A percentile compares a stretch with the other conserved stretches of the same genome.
phyloP scores from a whole-genome alignment of 2,888 invertebrate species.

The Steinernema carpocapsae region DNA sequence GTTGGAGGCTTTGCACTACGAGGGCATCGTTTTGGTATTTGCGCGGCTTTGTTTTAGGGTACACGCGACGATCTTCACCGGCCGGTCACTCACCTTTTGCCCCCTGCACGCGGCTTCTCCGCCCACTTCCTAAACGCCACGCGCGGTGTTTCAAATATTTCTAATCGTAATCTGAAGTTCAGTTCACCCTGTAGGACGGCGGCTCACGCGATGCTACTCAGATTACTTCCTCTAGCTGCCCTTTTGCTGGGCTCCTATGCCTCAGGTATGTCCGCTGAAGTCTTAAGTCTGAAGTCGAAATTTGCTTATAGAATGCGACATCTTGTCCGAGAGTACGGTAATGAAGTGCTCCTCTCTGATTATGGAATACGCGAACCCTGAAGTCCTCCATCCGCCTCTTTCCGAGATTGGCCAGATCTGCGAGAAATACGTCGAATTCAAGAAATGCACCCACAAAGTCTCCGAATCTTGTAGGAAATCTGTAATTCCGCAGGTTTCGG shows the following conservation, averaged over 20 bases:
- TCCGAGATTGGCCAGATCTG: conserved; percentile 49
- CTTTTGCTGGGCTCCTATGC: neutral
- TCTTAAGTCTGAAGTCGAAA: neutral
- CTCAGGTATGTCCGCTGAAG: conserved; percentile 5
- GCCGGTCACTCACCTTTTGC: conserved; percentile 31
- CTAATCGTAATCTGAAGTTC: conserved; percentile 9
- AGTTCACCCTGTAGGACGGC: neutral
- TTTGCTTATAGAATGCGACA: conserved; percentile 47
- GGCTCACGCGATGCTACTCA: conserved; percentile 18
- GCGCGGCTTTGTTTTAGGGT: conserved; percentile 16
- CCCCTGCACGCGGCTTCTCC: conserved; percentile 1
- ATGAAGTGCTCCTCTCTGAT: conserved; percentile 54
- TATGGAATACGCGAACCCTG: conserved; percentile 49
- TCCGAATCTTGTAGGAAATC: conserved; percentile 46
- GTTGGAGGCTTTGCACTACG: too few relatives aligned
- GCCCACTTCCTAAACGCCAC: conserved; percentile 6
- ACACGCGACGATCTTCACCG: neutral
- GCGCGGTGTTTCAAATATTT: conserved; percentile 13
- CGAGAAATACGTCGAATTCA: conserved; percentile 52
- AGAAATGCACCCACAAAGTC: conserved; percentile 56
- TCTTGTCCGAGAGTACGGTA: conserved; percentile 52
- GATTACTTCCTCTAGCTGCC: neutral
- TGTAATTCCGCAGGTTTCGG: conserved; percentile 50
- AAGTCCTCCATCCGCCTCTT: conserved; percentile 52
- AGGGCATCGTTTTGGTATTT: neutral